phyloP scores from a whole-genome alignment of 2,113 vertebrate genomes.

The Ptychochromis oligacanthus region DNA sequence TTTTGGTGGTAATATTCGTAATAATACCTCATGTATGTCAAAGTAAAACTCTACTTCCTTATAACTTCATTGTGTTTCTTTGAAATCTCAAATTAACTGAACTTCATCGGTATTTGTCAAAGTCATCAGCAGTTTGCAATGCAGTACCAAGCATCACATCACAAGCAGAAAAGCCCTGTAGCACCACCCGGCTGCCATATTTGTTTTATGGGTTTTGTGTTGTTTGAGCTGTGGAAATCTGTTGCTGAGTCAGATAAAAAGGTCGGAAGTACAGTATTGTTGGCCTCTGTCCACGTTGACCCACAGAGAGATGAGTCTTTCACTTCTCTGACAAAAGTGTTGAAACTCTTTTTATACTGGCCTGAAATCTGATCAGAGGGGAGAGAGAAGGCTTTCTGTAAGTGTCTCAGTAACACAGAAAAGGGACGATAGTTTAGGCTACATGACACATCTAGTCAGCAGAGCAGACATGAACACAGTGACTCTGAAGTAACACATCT shows the following conservation, averaged over 20 bases:
- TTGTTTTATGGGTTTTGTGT: conserved; percentile 37
- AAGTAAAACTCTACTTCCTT: background rate
- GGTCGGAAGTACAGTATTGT: conserved; percentile 59
- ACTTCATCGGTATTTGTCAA: background rate
- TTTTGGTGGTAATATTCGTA: background rate
- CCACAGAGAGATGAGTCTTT: conserved; percentile 77
- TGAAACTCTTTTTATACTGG: conserved; percentile 72
- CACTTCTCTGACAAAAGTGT: conserved; percentile 76
- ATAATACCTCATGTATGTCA: background rate
- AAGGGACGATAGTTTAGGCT: conserved; percentile 13
- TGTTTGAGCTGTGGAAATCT: conserved; percentile 40
- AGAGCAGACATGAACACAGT: conserved; percentile 8
- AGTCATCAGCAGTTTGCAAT: no score
- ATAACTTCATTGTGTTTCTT: background rate
- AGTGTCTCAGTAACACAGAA: conserved; percentile 31
- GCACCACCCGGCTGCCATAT: background rate
- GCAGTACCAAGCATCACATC: background rate
- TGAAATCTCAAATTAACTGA: background rate
- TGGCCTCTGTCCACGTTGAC: conserved; percentile 66
- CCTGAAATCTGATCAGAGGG: conserved; percentile 73
- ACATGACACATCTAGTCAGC: conserved; percentile 20
- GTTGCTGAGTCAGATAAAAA: conserved; percentile 68
- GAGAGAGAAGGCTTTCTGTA: conserved; percentile 66
- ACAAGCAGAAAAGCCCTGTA: background rate
- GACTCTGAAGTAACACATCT: background rate